phyloP scores from a whole-genome alignment of 2,888 invertebrate species.

The Ferdinandea cuprea region DNA sequence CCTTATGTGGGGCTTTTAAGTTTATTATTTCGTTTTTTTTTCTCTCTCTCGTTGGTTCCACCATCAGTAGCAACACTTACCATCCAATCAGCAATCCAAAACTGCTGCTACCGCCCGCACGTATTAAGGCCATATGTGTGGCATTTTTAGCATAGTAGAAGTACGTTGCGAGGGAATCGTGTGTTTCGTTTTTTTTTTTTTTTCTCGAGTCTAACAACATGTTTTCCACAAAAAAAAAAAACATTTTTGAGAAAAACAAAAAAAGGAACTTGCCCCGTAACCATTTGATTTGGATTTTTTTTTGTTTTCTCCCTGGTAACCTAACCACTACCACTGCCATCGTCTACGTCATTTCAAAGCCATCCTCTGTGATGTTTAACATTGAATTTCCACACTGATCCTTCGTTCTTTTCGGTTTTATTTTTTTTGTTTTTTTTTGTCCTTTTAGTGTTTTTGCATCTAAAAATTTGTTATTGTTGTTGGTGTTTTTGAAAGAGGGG shows the following conservation, averaged over 20 bases:
- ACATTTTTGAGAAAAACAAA: constrained; percentile 31
- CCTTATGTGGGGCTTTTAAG: constrained; percentile 27
- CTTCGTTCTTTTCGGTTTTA: constrained; percentile 25
- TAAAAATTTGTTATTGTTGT: constrained; percentile 49
- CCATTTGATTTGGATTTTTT: constrained; percentile 50
- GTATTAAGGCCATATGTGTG: constrained; percentile 65
- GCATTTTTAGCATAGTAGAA: constrained; percentile 44
- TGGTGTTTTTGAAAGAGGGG: neutral
- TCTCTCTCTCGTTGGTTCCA: constrained; percentile 23
- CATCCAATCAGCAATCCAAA: constrained; percentile 48
- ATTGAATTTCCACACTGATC: constrained; percentile 71
- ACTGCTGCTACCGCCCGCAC: constrained; percentile 9
- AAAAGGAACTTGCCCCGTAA: constrained; percentile 53
- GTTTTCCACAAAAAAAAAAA: constrained; percentile 43
- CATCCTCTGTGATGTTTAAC: constrained; percentile 66
- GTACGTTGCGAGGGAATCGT: constrained; percentile 19
- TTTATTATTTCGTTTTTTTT: constrained; percentile 42
- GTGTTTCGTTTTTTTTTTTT: constrained; percentile 29
- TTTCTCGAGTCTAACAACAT: constrained; percentile 40
- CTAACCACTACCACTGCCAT: constrained; percentile 39
- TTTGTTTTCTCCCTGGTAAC: constrained; percentile 19
- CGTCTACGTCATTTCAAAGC: constrained; percentile 54
- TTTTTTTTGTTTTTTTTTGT: neutral
- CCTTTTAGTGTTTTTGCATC: constrained; percentile 57
- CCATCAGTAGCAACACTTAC: constrained; percentile 25